Conservation (phyloP, 64 coral and sea anemone genomes). For the Porites lutea region DNA sequence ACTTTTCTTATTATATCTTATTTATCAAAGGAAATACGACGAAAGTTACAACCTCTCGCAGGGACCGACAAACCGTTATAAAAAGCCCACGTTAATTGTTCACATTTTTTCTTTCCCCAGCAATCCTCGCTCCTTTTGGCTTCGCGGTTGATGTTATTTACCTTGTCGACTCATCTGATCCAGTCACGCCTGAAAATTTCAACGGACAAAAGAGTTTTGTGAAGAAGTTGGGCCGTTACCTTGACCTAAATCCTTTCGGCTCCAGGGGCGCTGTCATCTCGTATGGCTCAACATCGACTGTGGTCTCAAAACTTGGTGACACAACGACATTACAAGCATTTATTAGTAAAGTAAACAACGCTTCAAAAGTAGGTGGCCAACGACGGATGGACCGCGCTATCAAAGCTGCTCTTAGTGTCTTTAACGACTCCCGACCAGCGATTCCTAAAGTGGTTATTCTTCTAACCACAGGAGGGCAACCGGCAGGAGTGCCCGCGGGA, state of each 20-base stretch:
- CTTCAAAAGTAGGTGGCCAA: conserved; percentile 51
- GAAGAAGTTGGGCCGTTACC: conserved; percentile 10
- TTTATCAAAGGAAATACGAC: no score
- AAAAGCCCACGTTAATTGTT: no score
- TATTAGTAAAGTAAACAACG: conserved; percentile 28
- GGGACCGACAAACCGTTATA: no score
- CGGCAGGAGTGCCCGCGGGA: background rate
- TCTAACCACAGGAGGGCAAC: conserved; percentile 63
- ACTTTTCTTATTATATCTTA: no score
- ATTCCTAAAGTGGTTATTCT: conserved; percentile 65
- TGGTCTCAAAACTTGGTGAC: conserved; percentile 56
- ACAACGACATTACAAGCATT: conserved; percentile 39
- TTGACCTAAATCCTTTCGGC: conserved; percentile 58
- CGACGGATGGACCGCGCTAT: conserved; percentile 74
- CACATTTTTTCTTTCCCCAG: background rate
- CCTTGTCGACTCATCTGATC: conserved; percentile 63
- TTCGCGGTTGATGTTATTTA: conserved; percentile 66
- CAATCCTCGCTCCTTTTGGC: background rate
- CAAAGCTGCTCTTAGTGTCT: conserved; percentile 15
- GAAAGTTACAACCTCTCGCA: no score
- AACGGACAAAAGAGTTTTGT: conserved; percentile 57
- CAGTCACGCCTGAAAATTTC: conserved; percentile 56
- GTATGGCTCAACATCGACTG: conserved; percentile 53
- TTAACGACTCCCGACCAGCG: conserved; percentile 52
- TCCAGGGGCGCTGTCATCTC: conserved; percentile 62